Evolutionary conservation across 2,113 vertebrate species (phyloP).

Genomic region (Clarias magur): DNA sequence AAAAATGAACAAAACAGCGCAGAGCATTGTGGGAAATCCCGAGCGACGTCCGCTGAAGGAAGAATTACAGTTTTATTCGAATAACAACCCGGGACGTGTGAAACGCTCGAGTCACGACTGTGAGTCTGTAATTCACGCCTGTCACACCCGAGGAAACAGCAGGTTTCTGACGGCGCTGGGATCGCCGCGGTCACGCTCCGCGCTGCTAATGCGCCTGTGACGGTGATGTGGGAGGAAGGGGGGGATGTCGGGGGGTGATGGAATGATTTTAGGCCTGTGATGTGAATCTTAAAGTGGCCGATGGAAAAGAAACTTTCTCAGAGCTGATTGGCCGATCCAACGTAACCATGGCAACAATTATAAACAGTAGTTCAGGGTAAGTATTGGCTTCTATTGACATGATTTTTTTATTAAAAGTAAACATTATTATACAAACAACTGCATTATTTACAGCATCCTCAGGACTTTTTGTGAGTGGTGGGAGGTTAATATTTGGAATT

Average conservation of each 20-base stretch:
- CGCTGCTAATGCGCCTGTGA: neutral
- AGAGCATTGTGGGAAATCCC: slow-evolving; percentile 5
- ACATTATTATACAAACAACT: too few species aligned
- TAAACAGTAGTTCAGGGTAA: neutral
- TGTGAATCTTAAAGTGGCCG: neutral
- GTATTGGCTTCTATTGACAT: neutral
- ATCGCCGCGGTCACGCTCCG: neutral
- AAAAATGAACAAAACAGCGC: neutral
- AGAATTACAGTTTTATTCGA: neutral
- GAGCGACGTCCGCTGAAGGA: neutral
- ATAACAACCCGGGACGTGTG: neutral
- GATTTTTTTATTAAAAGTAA: neutral
- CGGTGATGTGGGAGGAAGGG: too few species aligned
- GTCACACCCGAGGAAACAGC: neutral
- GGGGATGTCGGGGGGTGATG: too few species aligned
- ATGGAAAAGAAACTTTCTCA: neutral
- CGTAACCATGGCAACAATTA: neutral
- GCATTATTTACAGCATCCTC: neutral
- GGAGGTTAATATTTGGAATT: neutral
- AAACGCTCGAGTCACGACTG: neutral
- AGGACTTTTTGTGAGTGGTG: neutral
- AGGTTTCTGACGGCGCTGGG: neutral
- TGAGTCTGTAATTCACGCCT: slow-evolving; percentile 7
- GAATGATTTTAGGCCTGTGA: neutral
- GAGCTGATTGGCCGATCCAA: neutral